Base-by-base conservation (phyloP, 2,888 invertebrate species). In the Hypolimnas misippus region DNA sequence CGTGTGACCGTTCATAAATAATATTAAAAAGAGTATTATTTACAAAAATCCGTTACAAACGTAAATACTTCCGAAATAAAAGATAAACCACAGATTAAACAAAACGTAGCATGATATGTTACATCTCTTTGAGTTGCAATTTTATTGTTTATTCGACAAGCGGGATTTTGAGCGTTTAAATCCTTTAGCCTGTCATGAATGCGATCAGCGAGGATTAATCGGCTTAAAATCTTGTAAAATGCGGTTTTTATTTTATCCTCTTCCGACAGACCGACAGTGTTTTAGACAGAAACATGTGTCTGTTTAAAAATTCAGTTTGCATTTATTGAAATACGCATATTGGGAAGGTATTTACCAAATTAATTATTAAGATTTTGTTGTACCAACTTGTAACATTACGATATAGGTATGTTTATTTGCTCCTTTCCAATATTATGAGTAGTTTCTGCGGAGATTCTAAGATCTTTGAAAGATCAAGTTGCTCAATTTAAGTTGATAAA, bases 71-170 rank as follows among this genome's bases (percentile, higher is more conserved):
- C 19, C 3, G 35, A n/a, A 38, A 44, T 44, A 10, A 19, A 44
- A 44, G 19, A 19, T 49, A 29, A 49, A 49, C 29, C 49, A 16
- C 29, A 29, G 7, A 49, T 49, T 29, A 14, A 49, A 46, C n/a
- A 21, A 49, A 29, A 29, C 1, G 16, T 10, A 25, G 14, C 25
- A 14, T 29, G 29, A 49, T 29, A 46, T 53, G 59, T 54, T 46
- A 44, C 53, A 46, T 12, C 46, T 60, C 59, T 42, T 57, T 40
- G 42, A 51, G 53, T 46, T 25, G 35, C 35, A 54, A 38, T 60
- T 54, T 60, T 54, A 44, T 60, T 49, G 44, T 60, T 54, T 60
- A 46, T 60, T 46, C 33, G 16, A 31, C 35, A 60, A 54, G 53
- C 38, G 35, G 21, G 42, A 25, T 55, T 55, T 29, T 42, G 54